Base-by-base conservation (phyloP, 2,113 vertebrate genomes). In the Salvelinus namaycush region DNA sequence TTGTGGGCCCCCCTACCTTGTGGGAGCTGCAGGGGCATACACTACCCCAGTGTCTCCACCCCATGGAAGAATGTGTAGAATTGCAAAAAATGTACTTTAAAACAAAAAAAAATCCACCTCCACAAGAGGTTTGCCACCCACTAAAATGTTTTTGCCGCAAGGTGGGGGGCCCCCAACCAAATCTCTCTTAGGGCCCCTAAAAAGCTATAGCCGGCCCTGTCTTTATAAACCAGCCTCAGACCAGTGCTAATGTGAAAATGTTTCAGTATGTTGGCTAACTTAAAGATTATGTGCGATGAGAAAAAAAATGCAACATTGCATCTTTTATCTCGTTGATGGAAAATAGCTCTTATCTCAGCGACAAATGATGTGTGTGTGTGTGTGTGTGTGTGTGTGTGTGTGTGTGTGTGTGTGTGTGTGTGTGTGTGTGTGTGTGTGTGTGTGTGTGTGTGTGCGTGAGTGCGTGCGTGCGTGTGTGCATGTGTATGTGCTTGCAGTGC, bases 251-350 rank as follows among this genome's bases (percentile, higher is more conserved):
- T 81, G 68, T 31, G 18, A 87, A 90, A 88, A 84, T 64, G 86
- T 76, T 90, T 88, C 88, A 89, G 81, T 79, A 89, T 91, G 88
- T 29, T 29, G 26, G 65, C 16, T 67, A 29, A 65, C 62, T 54
- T 54, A 54, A 54, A 54, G 12, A 54, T 18, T 54, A 54, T 67
- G 26, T 67, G 65, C 13, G 65, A 67, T 67, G 1, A 29, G 0
- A 31, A 7, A 31, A 18, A 3, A 4, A 54, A 16, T 54, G 12
- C 14, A 29, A 27, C 14, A 16, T 22, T 14, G 65, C 12, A 67
- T 16, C 26, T 29, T 16, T 16, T 29, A 29, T 67, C 6, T 66
- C 14, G 14, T 9, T 27, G n/a, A 14, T 29, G 64, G 64, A 22
- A 29, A 31, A 67, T 67, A 8, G 5, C 4, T 18, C 14, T 16